These are phyloP conservation scores for Rissa tridactyla DNA, from an alignment of 2,113 vertebrate species.

Conservation along the genomic window DNA sequence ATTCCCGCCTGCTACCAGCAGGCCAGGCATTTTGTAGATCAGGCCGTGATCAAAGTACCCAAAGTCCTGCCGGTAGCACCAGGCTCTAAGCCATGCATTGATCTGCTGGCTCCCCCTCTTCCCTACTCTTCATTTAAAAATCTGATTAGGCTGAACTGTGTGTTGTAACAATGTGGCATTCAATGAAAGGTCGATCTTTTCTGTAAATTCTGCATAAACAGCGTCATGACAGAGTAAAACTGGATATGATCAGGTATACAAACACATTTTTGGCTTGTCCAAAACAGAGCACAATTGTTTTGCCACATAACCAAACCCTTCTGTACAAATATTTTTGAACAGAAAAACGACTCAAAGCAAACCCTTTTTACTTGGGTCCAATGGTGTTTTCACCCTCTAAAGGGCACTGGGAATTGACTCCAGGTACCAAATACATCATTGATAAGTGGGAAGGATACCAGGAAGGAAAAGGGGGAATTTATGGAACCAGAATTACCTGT, in stretches of 20 bases:
- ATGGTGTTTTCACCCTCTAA: background rate
- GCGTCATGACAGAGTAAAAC: background rate
- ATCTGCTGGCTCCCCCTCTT: background rate
- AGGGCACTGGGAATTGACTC: background rate
- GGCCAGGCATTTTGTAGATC: too few relatives aligned
- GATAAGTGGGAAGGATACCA: background rate
- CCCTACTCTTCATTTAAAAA: background rate
- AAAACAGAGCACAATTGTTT: background rate
- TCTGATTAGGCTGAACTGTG: background rate
- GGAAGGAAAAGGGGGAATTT: background rate
- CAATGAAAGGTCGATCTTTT: background rate
- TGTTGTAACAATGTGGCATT: background rate
- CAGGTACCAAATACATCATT: background rate
- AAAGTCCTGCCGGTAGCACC: too few relatives aligned
- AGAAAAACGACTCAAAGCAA: background rate
- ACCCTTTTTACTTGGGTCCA: background rate
- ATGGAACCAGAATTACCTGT: background rate
- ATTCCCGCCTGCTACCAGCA: too few relatives aligned
- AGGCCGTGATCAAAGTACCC: too few relatives aligned
- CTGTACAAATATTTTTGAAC: background rate
- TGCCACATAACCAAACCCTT: rapidly evolving
- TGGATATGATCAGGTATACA: background rate
- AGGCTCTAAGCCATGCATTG: too few relatives aligned
- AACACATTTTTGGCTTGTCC: background rate
- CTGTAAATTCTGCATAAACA: background rate